A percentile compares a stretch with the other conserved stretches of the same genome.
Evolutionary conservation across 2,888 invertebrate genomes (phyloP).

Genomic region (Thymelicus sylvestris): DNA sequence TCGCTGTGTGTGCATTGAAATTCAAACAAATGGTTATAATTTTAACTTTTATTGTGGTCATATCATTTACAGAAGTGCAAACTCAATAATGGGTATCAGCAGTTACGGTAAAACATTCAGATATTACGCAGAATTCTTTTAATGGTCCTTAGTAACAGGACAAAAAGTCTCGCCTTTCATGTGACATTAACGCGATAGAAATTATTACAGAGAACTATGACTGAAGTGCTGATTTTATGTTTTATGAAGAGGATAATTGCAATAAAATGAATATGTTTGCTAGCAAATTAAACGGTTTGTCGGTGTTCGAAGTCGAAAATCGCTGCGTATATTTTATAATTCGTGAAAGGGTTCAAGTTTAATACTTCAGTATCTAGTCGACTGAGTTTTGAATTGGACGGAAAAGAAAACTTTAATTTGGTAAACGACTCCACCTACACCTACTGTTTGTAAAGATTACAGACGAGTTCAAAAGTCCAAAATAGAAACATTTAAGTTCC

Average conservation of each 20-base stretch:
- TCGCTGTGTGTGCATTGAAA: too few relatives aligned
- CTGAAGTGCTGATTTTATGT: conserved; percentile 27
- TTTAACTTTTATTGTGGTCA: too few relatives aligned
- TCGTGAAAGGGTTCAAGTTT: conserved; percentile 15
- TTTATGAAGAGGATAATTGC: conserved; percentile 30
- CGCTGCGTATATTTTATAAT: conserved; percentile 10
- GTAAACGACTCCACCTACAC: not conserved
- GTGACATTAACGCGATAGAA: conserved; percentile 29
- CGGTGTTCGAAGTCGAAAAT: conserved; percentile 6
- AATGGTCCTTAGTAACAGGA: conserved; percentile 9
- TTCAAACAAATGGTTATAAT: too few relatives aligned
- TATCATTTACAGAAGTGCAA: too few relatives aligned
- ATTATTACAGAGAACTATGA: conserved; percentile 12
- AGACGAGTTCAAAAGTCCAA: too few relatives aligned
- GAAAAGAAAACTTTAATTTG: not conserved
- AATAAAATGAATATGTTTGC: conserved; percentile 30
- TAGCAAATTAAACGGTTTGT: conserved; percentile 25
- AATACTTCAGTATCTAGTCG: not conserved
- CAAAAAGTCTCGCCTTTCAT: conserved; percentile 13
- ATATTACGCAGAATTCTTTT: conserved; percentile 10
- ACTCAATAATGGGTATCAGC: too few relatives aligned
- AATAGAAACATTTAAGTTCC: too few relatives aligned
- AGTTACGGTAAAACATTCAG: too few relatives aligned
- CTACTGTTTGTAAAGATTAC: too few relatives aligned
- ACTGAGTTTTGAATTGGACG: not conserved